phyloP scores from a whole-genome alignment of 2,113 vertebrate genomes.

The Aramus guarauna region DNA sequence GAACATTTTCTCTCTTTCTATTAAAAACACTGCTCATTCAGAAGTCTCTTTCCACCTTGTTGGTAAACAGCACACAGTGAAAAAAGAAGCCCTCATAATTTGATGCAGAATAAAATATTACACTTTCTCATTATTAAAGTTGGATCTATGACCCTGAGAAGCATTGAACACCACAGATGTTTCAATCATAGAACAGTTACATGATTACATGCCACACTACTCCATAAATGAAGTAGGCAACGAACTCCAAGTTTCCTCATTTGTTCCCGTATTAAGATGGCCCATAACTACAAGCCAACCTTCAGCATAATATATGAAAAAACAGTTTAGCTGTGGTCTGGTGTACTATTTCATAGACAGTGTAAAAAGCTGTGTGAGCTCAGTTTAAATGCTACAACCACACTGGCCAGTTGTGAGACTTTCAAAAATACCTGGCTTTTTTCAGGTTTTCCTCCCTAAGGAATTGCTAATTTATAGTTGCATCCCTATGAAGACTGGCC shows the following conservation, averaged over 20 bases:
- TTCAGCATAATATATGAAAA: neutral
- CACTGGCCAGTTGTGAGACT: rapidly evolving
- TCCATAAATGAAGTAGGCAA: neutral
- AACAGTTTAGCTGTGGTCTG: neutral
- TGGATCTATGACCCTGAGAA: neutral
- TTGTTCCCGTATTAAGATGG: neutral
- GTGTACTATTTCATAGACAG: neutral
- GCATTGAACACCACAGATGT: neutral
- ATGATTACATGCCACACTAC: neutral
- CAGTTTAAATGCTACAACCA: neutral
- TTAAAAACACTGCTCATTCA: neutral
- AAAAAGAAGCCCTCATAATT: neutral
- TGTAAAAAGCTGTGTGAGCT: neutral
- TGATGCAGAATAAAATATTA: neutral
- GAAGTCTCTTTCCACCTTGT: neutral
- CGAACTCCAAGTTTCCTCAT: neutral
- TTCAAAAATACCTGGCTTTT: neutral
- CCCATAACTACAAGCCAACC: neutral
- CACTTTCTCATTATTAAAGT: neutral
- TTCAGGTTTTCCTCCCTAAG: neutral
- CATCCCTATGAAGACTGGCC: neutral
- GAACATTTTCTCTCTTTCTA: neutral
- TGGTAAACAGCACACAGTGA: neutral
- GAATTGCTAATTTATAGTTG: neutral
- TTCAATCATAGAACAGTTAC: neutral